Percentiles rank a stretch among this genome's conserved stretches.
These are phyloP conservation scores for Drosophila serrata DNA, from an alignment of 1,140 invertebrate genomes.

Conservation along the genomic window DNA sequence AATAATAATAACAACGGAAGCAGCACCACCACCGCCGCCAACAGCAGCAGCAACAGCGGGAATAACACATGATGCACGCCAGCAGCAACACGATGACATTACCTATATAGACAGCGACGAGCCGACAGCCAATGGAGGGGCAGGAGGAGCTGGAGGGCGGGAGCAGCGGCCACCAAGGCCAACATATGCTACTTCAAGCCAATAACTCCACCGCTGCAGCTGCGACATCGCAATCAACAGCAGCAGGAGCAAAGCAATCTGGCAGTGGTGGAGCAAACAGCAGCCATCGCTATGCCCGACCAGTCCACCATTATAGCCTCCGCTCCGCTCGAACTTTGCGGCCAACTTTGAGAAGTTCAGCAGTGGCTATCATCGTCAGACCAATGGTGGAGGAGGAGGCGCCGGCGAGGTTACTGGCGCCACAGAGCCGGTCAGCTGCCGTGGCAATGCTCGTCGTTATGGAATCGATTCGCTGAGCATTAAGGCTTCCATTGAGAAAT, in stretches of 20 bases:
- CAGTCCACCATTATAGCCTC: conserved; percentile 78
- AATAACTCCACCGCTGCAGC: conserved; percentile 62
- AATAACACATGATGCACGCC: conserved; percentile 63
- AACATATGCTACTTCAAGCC: conserved; percentile 68
- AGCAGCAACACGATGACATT: conserved; percentile 74
- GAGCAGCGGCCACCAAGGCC: conserved; percentile 8
- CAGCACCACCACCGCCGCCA: conserved; percentile 21
- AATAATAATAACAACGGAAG: conserved; percentile 11
- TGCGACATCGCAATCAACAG: conserved; percentile 36
- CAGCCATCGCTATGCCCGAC: conserved; percentile 49
- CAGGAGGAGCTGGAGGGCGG: not conserved
- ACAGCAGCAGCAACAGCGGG: conserved; percentile 18
- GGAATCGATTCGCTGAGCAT: conserved; percentile 79
- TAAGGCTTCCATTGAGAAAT: conserved; percentile 82
- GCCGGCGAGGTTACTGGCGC: not conserved
- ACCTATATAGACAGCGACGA: conserved; percentile 84
- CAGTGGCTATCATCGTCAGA: conserved; percentile 66
- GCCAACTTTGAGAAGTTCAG: conserved; percentile 73
- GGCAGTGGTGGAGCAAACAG: not conserved
- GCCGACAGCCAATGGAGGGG: conserved; percentile 33
- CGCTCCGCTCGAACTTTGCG: conserved; percentile 67
- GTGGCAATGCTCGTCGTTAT: conserved; percentile 53
- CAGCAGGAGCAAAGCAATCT: conserved; percentile 20
- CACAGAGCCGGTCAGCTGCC: conserved; percentile 6
- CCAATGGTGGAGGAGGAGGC: conserved; percentile 55